A percentile compares a stretch with the other conserved stretches of the same genome.
Conservation (phyloP, 2,888 invertebrate genomes). For the Lypha dubia region DNA sequence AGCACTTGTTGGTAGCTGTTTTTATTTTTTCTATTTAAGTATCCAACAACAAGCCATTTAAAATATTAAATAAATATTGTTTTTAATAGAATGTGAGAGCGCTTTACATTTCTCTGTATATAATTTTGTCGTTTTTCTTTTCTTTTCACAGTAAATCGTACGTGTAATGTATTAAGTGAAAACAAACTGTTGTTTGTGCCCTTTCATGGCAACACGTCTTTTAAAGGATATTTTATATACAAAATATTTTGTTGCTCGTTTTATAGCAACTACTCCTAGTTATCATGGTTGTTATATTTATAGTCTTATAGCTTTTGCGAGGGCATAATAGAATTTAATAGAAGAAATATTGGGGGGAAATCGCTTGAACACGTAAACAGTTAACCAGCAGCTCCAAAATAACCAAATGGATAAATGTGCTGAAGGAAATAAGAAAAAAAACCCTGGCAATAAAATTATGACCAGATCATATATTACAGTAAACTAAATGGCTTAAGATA, state of each 20-base stretch:
- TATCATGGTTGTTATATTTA: constrained; percentile 9
- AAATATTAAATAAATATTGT: constrained; percentile 65
- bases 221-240: constrained; percentile 37
- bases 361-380: constrained; percentile 64
- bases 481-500: constrained; percentile 17
- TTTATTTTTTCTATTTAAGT: constrained; percentile 25
- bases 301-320: background rate
- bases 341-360: too few relatives aligned
- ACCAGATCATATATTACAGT: constrained; percentile 20
- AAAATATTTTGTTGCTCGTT: too few relatives aligned
- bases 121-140: background rate
- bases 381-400: constrained; percentile 52
- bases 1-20: background rate
- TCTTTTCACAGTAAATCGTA: constrained; percentile 24
- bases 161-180: constrained; percentile 63
- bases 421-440: constrained; percentile 3
- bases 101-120: background rate
- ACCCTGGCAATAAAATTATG: constrained; percentile 39
- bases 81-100: constrained; percentile 28
- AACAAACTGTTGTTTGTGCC: constrained; percentile 54
- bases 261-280: constrained; percentile 23
- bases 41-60: constrained; percentile 54
- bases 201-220: background rate
- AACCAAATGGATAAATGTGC: constrained; percentile 12
- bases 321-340: constrained; percentile 21